Evolutionary conservation across 2,888 invertebrate species (phyloP), one percentile per base, ranked within the genome.

Genomic region (Drymonia ruficornis): DNA sequence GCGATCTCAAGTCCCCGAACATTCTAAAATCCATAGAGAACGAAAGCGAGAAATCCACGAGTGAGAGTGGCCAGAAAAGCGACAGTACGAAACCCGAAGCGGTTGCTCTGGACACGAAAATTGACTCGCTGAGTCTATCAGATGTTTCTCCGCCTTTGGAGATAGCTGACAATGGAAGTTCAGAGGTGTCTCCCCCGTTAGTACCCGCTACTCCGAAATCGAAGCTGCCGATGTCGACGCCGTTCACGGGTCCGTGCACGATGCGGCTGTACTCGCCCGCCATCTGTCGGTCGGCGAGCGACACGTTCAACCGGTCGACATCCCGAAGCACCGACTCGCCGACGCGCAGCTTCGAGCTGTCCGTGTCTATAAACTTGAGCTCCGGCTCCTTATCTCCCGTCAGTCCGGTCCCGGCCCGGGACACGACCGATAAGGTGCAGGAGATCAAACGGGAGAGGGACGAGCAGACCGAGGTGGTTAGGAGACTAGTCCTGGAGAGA

Each of bases 401-500:
- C 76, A 92, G 74, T 80, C 82, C 94, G 0, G 83, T 91, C 54
- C 91, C 94, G 49, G 54, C 63, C 13, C 71, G 75, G 0, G 84
- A 84, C 42, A 93, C 95, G 3, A 94, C 94, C 1, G 93, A 94
- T 55, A 96, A 95, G 78, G 93, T 96, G 52, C 96, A 97, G 79
- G 96, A 96, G 86, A 94, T 97, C 36, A 95, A 96, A 62, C 94
- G 96, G 76, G 97, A 97, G 79, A 93, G 97, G 53, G 96, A 96
- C 40, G 96, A 96, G 76, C 97, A 97, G 84, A 97, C 97, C 63
- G 96, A 96, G 79, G 93, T 97, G 28, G 96, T 98, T 47, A 95
- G 97, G 72, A 95, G 97, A 80, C 91, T 98, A 86, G 96, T 98
- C 50, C 94, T 97, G 94, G 96, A 96, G 76, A 95, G 96, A 83